These are phyloP conservation scores for Leptura quadrifasciata DNA, from an alignment of 2,888 invertebrate genomes.

Conservation along the genomic window DNA sequence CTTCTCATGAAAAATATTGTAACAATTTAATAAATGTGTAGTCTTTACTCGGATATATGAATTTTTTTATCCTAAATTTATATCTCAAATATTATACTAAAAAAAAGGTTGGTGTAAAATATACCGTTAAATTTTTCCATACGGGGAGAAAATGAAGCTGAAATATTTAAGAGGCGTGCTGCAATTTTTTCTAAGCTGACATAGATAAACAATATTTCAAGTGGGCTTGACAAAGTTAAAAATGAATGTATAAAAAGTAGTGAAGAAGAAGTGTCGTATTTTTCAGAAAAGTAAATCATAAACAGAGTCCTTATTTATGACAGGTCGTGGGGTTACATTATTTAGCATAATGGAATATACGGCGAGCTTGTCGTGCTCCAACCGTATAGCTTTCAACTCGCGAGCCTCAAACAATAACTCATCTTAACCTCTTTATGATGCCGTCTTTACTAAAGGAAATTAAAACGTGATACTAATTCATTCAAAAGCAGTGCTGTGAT, in stretches of 20 bases:
- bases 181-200: constrained; percentile 25
- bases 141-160: constrained; percentile 26
- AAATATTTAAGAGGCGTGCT: constrained; percentile 28
- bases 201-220: constrained; percentile 41
- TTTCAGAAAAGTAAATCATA: constrained; percentile 62
- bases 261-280: constrained; percentile 41
- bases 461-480: constrained; percentile 28
- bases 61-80: neutral
- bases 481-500: neutral
- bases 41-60: neutral
- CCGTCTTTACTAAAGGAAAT: constrained; percentile 34
- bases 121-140: constrained; percentile 9
- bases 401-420: constrained; percentile 61
- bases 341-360: constrained; percentile 66
- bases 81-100: neutral
- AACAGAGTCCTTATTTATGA: constrained; percentile 66
- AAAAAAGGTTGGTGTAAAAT: constrained; percentile 14
- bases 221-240: constrained; percentile 47
- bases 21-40: neutral
- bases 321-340: constrained; percentile 59
- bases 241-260: constrained; percentile 37
- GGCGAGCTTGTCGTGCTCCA: constrained; percentile 51
- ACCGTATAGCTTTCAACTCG: constrained; percentile 58
- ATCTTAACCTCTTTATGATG: constrained; percentile 57
- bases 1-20: neutral